Conservation (phyloP, 2,797 vertebrate genomes). For the Pelochelys cantorii region DNA sequence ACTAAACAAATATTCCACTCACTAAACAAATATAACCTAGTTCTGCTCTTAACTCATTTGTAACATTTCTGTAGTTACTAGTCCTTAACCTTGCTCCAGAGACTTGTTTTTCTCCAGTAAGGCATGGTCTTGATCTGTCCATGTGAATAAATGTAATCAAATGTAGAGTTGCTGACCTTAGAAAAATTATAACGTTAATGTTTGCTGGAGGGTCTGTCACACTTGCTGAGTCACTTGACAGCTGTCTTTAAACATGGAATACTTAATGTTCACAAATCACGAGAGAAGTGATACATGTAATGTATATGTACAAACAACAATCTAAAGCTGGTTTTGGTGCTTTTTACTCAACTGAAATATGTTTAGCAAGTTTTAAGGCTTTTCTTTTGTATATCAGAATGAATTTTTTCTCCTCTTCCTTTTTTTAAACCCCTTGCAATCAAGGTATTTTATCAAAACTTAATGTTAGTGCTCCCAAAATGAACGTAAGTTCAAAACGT, state of each 20-base stretch:
- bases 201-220: neutral
- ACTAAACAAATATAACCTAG: neutral
- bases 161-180: neutral
- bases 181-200: rapidly evolving
- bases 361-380: neutral
- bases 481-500: neutral
- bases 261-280: neutral
- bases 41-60: neutral
- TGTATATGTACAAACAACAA: neutral
- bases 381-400: neutral
- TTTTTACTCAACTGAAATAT: neutral
- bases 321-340: neutral
- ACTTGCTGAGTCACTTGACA: neutral
- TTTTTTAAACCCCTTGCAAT: neutral
- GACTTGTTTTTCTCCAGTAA: neutral
- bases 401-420: neutral
- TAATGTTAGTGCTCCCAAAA: neutral
- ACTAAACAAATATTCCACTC: neutral
- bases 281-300: neutral
- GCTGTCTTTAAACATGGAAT: neutral
- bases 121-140: neutral
- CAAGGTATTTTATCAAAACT: neutral
- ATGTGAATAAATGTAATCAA: neutral
- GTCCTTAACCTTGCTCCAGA: neutral
- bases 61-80: neutral